Conservation (phyloP, 92 coral and sea anemone species). For the Epizoanthus illoricatus region DNA sequence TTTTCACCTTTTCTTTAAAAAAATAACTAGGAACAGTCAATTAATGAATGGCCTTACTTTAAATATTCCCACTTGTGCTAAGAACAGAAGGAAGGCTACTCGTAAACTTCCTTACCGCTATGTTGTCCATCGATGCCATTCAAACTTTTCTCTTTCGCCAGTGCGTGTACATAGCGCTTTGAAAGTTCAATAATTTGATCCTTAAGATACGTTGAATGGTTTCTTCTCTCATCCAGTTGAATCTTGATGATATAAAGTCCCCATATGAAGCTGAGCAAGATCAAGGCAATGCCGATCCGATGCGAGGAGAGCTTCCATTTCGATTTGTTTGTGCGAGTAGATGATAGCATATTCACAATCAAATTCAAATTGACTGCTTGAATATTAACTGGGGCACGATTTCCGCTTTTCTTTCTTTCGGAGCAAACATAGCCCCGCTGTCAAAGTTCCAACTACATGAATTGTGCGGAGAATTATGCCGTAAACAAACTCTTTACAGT, state of each 20-base stretch:
- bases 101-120: conserved; percentile 24
- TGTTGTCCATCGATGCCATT: conserved; percentile 62
- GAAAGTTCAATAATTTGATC: conserved; percentile 76
- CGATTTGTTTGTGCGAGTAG: conserved; percentile 4
- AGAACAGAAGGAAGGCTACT: background rate
- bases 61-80: no score
- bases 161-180: conserved; percentile 78
- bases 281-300: conserved; percentile 63
- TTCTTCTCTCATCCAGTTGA: conserved; percentile 72
- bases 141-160: conserved; percentile 78
- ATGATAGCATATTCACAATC: conserved; percentile 11
- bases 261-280: conserved; percentile 79
- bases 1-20: background rate
- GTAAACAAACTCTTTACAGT: no score
- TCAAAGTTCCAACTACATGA: no score
- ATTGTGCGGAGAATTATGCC: no score
- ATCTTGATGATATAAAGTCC: conserved; percentile 78
- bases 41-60: background rate
- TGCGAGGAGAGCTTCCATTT: conserved; percentile 57
- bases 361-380: no score
- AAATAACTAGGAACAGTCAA: background rate
- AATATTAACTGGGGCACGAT: no score
- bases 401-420: no score
- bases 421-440: no score
- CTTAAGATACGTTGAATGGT: conserved; percentile 73